Evolutionary conservation across 2,888 invertebrate genomes (phyloP).

Genomic region (Xylocampa areola): DNA sequence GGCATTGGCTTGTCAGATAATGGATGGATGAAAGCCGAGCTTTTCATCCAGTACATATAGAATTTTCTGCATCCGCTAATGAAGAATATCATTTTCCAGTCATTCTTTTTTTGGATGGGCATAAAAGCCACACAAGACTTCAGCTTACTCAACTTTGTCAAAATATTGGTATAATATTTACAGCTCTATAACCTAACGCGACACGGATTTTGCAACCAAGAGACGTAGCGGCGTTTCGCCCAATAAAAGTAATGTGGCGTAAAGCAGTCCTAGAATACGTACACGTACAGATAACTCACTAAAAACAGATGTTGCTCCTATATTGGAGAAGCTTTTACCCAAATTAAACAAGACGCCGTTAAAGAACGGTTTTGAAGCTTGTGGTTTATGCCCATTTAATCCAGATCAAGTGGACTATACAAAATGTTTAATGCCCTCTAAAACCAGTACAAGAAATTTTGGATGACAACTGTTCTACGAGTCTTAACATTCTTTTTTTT

Average conservation of each 20-base stretch:
- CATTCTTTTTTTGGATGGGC: slow-evolving; percentile 52
- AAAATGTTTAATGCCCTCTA: slow-evolving; percentile 41
- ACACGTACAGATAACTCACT: slow-evolving; percentile 42
- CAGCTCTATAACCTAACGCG: slow-evolving; percentile 50
- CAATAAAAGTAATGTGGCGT: slow-evolving; percentile 48
- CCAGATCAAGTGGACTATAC: too few relatives aligned
- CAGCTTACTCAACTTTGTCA: slow-evolving; percentile 45
- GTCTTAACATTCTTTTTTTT: too few relatives aligned
- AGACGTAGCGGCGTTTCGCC: slow-evolving; percentile 53
- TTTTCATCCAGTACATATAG: slow-evolving; percentile 46
- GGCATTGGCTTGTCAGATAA: slow-evolving; percentile 51
- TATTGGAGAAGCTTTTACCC: slow-evolving; percentile 42
- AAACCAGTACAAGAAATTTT: slow-evolving; percentile 40
- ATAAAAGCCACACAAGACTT: slow-evolving; percentile 50
- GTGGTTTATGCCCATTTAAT: too few relatives aligned
- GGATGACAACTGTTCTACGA: slow-evolving; percentile 32
- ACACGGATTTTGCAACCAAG: slow-evolving; percentile 51
- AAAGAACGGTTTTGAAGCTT: too few relatives aligned
- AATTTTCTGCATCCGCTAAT: slow-evolving; percentile 48
- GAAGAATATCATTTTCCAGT: slow-evolving; percentile 41
- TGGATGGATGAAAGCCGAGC: slow-evolving; percentile 52
- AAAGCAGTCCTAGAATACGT: slow-evolving; percentile 52
- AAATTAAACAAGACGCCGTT: too few relatives aligned
- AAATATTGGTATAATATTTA: slow-evolving; percentile 45
- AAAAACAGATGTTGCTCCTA: slow-evolving; percentile 37